These are phyloP conservation scores for Rallus limicola DNA, from an alignment of 2,113 vertebrate species.

Conservation along the genomic window DNA sequence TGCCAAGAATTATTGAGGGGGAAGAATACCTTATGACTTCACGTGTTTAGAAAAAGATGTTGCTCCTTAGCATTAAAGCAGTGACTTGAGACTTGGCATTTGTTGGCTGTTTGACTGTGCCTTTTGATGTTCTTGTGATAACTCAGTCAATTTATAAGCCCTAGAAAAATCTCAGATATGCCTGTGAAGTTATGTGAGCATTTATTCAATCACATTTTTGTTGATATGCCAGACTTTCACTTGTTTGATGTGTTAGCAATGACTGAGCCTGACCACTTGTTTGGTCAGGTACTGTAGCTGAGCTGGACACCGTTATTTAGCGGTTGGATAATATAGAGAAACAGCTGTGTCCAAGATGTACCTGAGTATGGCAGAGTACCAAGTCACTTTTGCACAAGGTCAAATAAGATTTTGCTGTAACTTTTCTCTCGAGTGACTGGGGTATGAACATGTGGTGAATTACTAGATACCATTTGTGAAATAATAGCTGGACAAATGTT, in stretches of 20 bases:
- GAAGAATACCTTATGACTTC: neutral
- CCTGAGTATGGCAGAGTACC: neutral
- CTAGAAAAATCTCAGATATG: conserved; percentile 55
- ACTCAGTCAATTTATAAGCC: conserved; percentile 39
- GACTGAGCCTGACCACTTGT: neutral
- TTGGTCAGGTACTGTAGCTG: conserved; percentile 30
- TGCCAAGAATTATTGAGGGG: neutral
- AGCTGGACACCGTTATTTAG: neutral
- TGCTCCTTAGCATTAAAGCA: conserved; percentile 5
- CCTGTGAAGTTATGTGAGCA: conserved; percentile 43
- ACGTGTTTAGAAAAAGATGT: neutral
- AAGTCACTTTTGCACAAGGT: neutral
- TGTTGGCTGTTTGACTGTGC: neutral
- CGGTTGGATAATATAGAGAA: neutral
- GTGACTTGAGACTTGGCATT: conserved; percentile 23
- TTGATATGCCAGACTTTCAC: conserved; percentile 3
- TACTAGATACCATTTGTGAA: neutral
- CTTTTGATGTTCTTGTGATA: conserved; percentile 58
- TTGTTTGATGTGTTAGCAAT: conserved; percentile 2
- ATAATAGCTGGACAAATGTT: neutral
- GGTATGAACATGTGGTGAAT: neutral
- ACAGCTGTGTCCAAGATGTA: neutral
- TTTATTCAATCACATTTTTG: conserved; percentile 51
- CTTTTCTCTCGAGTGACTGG: neutral
- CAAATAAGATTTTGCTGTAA: neutral